Conservation (phyloP, 64 coral and sea anemone species). For the Stichodactyla mertensii region DNA sequence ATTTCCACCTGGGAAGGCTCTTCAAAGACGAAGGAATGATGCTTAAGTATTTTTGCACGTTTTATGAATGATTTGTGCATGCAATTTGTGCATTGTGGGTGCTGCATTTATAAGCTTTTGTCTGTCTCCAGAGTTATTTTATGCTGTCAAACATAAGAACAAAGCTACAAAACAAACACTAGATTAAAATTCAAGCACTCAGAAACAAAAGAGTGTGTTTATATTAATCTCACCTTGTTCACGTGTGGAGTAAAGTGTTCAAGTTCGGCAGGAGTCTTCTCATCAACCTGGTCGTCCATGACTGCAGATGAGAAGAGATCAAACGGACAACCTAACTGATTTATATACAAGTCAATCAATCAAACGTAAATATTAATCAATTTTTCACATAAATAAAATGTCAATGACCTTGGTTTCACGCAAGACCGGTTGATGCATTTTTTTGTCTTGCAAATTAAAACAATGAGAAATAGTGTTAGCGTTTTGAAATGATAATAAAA, state of each 20-base stretch:
- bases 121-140: not conserved
- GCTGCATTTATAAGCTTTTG: not conserved
- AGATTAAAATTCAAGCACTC: not conserved
- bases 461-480: too few species aligned
- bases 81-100: not conserved
- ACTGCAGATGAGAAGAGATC: not conserved
- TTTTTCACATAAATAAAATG: constrained; percentile 1
- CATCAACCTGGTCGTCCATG: not conserved
- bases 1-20: not conserved
- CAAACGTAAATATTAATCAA: not conserved
- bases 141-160: not conserved
- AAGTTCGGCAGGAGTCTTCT: not conserved
- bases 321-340: not conserved
- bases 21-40: not conserved
- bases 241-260: not conserved
- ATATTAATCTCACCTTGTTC: not conserved
- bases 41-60: not conserved
- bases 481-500: too few species aligned
- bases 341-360: constrained; percentile 12
- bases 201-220: not conserved
- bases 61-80: not conserved
- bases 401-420: not conserved
- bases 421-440: not conserved
- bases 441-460: too few species aligned
- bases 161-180: not conserved